Evolutionary conservation across 2,797 vertebrate species (phyloP), one percentile per base, ranked within the genome.

Genomic region (Epinephelus malabaricus): DNA sequence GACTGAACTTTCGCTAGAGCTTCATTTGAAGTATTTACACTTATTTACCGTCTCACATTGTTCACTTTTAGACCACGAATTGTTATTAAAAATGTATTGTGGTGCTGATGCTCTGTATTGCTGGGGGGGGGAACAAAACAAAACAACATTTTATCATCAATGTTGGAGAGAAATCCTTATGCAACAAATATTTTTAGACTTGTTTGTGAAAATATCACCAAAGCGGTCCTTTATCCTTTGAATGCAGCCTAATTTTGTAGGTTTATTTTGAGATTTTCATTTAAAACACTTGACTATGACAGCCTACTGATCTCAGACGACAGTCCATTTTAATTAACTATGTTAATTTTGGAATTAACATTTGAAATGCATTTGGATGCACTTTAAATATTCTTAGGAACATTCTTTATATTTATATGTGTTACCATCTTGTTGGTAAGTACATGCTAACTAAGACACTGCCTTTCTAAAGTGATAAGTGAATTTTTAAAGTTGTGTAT

Each of bases 211-310:
- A 77, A 75, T 69, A 74, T 63, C 60, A 46, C 47, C 68, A 82
- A 83, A 81, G 65, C 23, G 11, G 56, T 66, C n/a, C 15, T 11
- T 13, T n/a, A 17, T 47, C 30, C 43, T 86, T 73, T 76, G 45
- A 85, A 54, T 25, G 15, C 56, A 34, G 17, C 49, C 63, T 69
- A 68, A 63, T 51, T 60, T 61, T 56, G 4, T 15, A 1, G 23
- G 21, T 65, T 79, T 79, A 73, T 86, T 83, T 83, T 73, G 0
- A 66, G 27, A 56, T 21, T 55, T 70, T 6, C 14, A n/a, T 67
- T 50, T 74, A 21, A 69, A 78, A 62, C 46, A 19, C 40, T 49
- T 68, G 50, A 30, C 9, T 62, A 0, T 67, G 76, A 80, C 47
- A 38, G n/a, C 8, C n/a, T 30, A 5, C 49, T 46, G 14, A 12